phyloP scores from a whole-genome alignment of 37 sponge, comb jelly and placozoan genomes.

The Geodia barretti region DNA sequence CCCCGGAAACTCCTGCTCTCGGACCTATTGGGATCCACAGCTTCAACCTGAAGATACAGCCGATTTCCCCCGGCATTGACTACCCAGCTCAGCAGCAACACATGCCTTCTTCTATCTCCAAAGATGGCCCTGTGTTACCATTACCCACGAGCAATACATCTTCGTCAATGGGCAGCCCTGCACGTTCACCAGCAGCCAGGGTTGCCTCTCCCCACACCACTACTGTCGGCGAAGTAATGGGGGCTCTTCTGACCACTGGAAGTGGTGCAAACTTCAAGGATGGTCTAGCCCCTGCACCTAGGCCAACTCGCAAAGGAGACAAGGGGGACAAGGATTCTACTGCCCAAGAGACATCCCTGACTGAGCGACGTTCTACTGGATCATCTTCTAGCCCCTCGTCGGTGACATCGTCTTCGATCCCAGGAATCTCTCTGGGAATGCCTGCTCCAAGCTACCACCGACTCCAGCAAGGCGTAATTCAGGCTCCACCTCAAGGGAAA shows the following conservation, averaged over 20 bases:
- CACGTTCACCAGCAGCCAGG: background rate
- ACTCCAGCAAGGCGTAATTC: background rate
- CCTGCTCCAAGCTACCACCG: background rate
- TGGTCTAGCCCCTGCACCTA: background rate
- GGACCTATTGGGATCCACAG: conserved; percentile 7
- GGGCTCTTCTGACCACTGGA: background rate
- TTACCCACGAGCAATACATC: background rate
- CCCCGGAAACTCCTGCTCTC: conserved; percentile 50
- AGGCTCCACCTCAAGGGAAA: background rate
- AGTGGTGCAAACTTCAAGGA: conserved; percentile 5
- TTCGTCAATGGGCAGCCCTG: background rate
- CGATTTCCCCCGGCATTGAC: conserved; percentile 68
- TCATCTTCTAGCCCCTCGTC: background rate
- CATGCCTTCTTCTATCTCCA: background rate
- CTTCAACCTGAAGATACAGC: conserved; percentile 52
- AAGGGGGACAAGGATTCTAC: background rate
- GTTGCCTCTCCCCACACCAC: conserved; percentile 1
- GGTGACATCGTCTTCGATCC: background rate
- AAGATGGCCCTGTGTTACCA: background rate
- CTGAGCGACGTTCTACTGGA: background rate
- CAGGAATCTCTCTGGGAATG: background rate
- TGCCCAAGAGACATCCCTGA: background rate
- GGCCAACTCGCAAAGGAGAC: background rate
- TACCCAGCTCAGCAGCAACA: conserved; percentile 17
- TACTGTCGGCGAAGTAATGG: conserved; percentile 44